Conservation (phyloP, 2,113 vertebrate species). For the Rhizomys pruinosus region DNA sequence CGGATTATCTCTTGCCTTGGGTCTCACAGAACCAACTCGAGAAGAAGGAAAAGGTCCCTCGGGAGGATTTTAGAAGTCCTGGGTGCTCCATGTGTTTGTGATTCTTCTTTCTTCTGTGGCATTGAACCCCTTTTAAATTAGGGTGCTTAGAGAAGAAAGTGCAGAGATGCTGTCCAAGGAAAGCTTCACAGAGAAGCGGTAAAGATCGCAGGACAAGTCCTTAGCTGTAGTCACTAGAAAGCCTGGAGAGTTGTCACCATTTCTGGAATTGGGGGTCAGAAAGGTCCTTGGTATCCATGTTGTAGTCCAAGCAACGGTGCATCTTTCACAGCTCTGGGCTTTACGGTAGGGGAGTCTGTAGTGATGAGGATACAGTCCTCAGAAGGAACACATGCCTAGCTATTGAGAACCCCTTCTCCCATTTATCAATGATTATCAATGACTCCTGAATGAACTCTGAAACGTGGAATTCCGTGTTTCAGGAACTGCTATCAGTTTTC, state of each 20-base stretch:
- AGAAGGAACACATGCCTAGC: not conserved
- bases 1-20: not conserved
- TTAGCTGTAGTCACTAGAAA: not conserved
- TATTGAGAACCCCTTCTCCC: not conserved
- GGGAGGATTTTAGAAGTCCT: not conserved
- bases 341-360: not conserved
- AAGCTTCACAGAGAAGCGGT: no score
- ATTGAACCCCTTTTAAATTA: not conserved
- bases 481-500: not conserved
- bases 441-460: not conserved
- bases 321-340: not conserved
- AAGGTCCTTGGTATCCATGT: not conserved
- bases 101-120: not conserved
- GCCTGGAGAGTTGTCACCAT: not conserved
- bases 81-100: not conserved
- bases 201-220: not conserved
- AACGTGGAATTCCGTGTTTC: not conserved
- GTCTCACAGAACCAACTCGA: not conserved
- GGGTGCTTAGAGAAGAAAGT: not conserved
- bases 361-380: not conserved
- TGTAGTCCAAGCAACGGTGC: not conserved
- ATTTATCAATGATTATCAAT: not conserved
- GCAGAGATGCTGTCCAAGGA: no score
- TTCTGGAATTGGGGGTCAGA: not conserved
- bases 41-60: not conserved